phyloP scores from a whole-genome alignment of 1,140 invertebrate species.

The Eupeodes corollae region DNA sequence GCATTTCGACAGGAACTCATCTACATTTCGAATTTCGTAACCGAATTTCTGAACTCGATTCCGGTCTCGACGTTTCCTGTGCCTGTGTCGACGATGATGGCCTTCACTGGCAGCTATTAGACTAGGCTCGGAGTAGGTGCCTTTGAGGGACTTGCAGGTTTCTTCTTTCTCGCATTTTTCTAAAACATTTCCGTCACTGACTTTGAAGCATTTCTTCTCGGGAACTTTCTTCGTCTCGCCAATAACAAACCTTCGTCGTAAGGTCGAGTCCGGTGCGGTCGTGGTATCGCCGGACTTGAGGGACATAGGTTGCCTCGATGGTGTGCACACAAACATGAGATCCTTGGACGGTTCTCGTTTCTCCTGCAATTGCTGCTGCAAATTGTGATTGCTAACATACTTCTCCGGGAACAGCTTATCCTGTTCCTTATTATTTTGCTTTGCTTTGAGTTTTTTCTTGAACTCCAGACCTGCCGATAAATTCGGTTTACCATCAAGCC shows the following conservation, averaged over 20 bases:
- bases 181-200: background rate
- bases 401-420: constrained; percentile 18
- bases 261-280: background rate
- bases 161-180: constrained; percentile 5
- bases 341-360: constrained; percentile 27
- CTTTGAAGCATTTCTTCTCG: background rate
- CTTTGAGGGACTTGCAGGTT: constrained; percentile 17
- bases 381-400: constrained; percentile 35
- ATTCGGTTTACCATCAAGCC: constrained; percentile 2
- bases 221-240: background rate
- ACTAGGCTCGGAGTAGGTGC: constrained; percentile 33
- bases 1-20: constrained; percentile 55
- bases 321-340: constrained; percentile 32
- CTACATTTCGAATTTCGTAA: constrained; percentile 63
- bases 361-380: constrained; percentile 28
- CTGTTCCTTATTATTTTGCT: constrained; percentile 31
- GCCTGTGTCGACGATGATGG: constrained; percentile 31
- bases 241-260: background rate
- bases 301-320: constrained; percentile 19
- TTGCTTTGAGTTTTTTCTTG: constrained; percentile 8
- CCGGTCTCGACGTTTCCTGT: constrained; percentile 42
- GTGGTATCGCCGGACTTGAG: constrained; percentile 11
- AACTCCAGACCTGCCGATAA: constrained; percentile 26
- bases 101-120: constrained; percentile 29
- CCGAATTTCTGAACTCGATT: constrained; percentile 48